These are phyloP conservation scores for Datnioides undecimradiatus DNA, from an alignment of 2,113 vertebrate species.

Conservation along the genomic window DNA sequence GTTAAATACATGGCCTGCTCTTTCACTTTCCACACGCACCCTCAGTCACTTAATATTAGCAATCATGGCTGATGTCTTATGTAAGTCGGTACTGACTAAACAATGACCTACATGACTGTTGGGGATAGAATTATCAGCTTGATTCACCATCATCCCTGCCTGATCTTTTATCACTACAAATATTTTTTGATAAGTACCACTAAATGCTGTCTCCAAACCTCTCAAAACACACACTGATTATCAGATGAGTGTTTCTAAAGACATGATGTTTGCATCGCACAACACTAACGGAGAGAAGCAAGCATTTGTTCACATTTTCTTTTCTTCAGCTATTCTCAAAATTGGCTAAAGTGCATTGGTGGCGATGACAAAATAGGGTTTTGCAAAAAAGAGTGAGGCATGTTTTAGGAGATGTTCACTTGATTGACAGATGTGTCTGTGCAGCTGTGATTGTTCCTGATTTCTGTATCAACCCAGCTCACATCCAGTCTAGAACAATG, in stretches of 20 bases:
- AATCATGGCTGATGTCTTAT: constrained; percentile 14
- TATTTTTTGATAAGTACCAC: neutral
- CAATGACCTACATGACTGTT: neutral
- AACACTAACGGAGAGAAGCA: too few relatives aligned
- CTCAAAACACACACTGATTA: too few relatives aligned
- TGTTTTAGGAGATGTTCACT: too few relatives aligned
- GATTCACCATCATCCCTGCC: neutral
- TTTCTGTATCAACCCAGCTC: too few relatives aligned
- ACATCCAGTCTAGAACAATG: too few relatives aligned
- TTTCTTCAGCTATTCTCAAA: too few relatives aligned
- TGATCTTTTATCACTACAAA: neutral
- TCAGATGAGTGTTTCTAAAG: neutral
- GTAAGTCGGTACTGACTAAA: neutral
- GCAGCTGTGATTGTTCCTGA: too few relatives aligned
- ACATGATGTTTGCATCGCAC: neutral
- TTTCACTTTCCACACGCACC: constrained; percentile 34
- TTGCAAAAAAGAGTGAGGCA: too few relatives aligned
- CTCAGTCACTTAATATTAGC: constrained; percentile 23
- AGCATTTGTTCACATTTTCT: too few relatives aligned
- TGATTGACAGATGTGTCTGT: too few relatives aligned
- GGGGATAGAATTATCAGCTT: neutral
- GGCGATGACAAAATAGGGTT: too few relatives aligned
- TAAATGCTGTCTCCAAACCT: neutral
- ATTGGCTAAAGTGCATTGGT: too few relatives aligned
- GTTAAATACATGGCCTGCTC: constrained; percentile 53